A percentile compares a stretch with the other conserved stretches of the same genome.
phyloP scores from a whole-genome alignment of 2,113 vertebrate species.

The Hyla sarda region DNA sequence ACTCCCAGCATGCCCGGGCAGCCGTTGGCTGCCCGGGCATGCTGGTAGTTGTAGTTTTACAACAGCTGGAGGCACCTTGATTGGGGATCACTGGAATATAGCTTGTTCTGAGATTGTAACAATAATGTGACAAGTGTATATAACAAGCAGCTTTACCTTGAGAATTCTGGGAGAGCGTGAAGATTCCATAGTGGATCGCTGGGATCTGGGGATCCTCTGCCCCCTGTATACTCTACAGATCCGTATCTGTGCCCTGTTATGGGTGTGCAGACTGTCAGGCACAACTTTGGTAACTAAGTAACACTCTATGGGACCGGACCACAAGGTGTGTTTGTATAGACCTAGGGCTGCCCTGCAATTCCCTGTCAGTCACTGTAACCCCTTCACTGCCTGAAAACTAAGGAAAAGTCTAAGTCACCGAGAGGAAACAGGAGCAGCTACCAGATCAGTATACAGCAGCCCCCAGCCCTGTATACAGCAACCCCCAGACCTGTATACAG shows the following conservation, averaged over 20 bases:
- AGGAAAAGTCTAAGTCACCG: neutral
- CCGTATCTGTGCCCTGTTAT: too few relatives aligned
- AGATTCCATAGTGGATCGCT: slow-evolving; percentile 58
- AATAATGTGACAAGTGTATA: neutral
- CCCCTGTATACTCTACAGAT: too few relatives aligned
- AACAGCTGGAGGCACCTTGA: too few relatives aligned
- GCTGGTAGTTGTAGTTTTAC: too few relatives aligned
- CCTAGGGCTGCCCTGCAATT: neutral
- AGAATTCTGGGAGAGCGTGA: neutral
- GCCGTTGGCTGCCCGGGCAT: too few relatives aligned
- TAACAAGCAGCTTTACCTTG: slow-evolving; percentile 58
- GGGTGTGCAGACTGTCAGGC: neutral
- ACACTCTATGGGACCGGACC: slow-evolving; percentile 17
- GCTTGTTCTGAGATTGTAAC: too few relatives aligned
- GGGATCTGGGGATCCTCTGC: neutral
- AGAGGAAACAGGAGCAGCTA: too few relatives aligned
- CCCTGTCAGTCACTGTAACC: slow-evolving; percentile 1
- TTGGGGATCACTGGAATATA: too few relatives aligned
- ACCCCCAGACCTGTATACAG: too few relatives aligned
- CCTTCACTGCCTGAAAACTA: neutral
- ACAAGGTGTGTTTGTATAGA: slow-evolving; percentile 32
- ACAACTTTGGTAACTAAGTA: slow-evolving; percentile 51
- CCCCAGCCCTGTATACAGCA: too few relatives aligned
- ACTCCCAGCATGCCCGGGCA: too few relatives aligned
- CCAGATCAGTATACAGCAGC: too few relatives aligned